Percentiles rank a stretch among this genome's conserved stretches.
Evolutionary conservation across 2,797 vertebrate genomes (phyloP).

Genomic region (Myioborus miniatus): DNA sequence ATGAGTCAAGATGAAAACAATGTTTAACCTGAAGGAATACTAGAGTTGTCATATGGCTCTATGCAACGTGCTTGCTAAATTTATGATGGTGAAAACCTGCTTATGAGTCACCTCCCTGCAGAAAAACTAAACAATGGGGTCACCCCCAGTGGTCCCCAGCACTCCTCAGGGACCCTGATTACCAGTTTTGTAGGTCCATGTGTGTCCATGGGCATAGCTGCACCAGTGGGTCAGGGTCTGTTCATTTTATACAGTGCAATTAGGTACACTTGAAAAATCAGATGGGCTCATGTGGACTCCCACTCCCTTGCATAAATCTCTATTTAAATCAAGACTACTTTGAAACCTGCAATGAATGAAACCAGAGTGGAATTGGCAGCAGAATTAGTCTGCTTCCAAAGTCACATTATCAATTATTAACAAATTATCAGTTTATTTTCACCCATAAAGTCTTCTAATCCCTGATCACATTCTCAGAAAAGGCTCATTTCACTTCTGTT

Average conservation of each 20-base stretch:
- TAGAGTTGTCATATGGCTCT: not conserved
- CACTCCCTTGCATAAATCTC: not conserved
- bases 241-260: not conserved
- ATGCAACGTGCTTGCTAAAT: not conserved
- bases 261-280: not conserved
- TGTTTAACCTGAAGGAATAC: not conserved
- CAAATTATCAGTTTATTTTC: not conserved
- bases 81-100: not conserved
- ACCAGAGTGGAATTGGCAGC: not conserved
- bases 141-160: not conserved
- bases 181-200: not conserved
- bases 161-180: not conserved
- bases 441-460: not conserved
- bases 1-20: not conserved
- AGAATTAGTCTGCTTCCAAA: not conserved
- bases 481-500: not conserved
- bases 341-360: slow-evolving; percentile 13
- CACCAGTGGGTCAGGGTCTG: not conserved
- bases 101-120: not conserved
- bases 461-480: not conserved
- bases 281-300: not conserved
- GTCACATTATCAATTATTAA: not conserved
- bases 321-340: not conserved
- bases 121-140: not conserved
- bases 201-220: not conserved